Evolutionary conservation across 2,113 vertebrate species (phyloP).

Genomic region (Nesogale talazaci): DNA sequence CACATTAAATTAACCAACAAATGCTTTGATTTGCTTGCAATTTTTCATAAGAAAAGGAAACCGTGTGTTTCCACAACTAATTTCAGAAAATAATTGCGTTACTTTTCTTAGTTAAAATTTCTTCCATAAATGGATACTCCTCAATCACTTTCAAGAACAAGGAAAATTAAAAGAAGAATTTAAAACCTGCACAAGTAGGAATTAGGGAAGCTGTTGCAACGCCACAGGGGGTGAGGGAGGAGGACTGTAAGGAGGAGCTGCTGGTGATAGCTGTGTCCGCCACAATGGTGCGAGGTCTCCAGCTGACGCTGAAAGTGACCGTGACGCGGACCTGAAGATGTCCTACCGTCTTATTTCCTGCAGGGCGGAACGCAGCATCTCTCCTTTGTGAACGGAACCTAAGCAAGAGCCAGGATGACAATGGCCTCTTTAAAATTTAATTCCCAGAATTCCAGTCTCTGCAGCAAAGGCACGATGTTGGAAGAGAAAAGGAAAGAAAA

Average conservation of each 20-base stretch:
- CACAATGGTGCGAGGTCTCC: not conserved
- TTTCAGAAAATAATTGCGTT: too few species aligned
- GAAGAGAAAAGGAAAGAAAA: not conserved
- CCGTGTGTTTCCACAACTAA: too few species aligned
- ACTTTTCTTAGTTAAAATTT: too few species aligned
- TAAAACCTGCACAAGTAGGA: too few species aligned
- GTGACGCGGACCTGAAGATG: not conserved
- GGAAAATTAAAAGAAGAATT: too few species aligned
- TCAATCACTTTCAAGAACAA: too few species aligned
- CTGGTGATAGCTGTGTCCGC: not conserved
- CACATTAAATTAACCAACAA: too few species aligned
- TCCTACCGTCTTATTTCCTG: not conserved
- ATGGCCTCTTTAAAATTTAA: not conserved
- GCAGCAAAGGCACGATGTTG: not conserved
- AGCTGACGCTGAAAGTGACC: not conserved
- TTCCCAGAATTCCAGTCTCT: not conserved
- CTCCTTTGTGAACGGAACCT: not conserved
- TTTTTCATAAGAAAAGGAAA: too few species aligned
- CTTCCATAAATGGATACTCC: too few species aligned
- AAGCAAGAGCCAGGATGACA: not conserved
- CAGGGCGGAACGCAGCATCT: not conserved
- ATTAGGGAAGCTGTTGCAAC: too few species aligned
- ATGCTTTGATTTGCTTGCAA: too few species aligned
- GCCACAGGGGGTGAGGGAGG: not conserved
- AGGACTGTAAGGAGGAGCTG: not conserved